These are phyloP conservation scores for Campaea margaritaria DNA, from an alignment of 2,888 invertebrate species.

Conservation along the genomic window DNA sequence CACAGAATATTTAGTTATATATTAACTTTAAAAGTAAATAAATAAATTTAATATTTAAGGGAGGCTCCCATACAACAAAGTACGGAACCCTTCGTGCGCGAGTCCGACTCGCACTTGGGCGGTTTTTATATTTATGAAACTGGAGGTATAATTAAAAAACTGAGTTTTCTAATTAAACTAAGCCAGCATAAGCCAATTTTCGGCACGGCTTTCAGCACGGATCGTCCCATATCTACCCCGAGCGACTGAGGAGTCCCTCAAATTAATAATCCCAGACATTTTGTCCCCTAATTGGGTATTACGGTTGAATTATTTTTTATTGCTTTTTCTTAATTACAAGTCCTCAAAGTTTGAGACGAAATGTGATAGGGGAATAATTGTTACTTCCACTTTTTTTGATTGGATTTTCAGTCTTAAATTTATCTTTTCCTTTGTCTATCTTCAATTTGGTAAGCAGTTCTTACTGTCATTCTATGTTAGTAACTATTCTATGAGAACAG, in stretches of 20 bases:
- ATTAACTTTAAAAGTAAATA: too few relatives aligned
- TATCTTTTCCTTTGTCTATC: too few relatives aligned
- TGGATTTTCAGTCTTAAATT: too few relatives aligned
- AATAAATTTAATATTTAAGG: too few relatives aligned
- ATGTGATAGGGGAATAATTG: conserved; percentile 2
- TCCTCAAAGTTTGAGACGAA: conserved; percentile 5
- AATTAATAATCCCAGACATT: conserved; percentile 30
- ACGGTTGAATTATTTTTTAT: conserved; percentile 28
- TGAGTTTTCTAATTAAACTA: not conserved
- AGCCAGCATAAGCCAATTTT: conserved; percentile 1
- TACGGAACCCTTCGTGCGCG: too few relatives aligned
- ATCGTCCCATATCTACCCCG: conserved; percentile 1
- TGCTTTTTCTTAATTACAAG: conserved; percentile 30
- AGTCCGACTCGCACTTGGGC: too few relatives aligned
- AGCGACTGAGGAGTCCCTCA: conserved; percentile 5
- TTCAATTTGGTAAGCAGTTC: too few relatives aligned
- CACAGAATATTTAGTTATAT: too few relatives aligned
- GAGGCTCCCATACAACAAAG: too few relatives aligned
- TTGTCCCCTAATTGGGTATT: conserved; percentile 33
- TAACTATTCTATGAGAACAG: too few relatives aligned
- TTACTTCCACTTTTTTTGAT: not conserved
- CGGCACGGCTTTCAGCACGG: not conserved
- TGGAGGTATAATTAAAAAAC: not conserved
- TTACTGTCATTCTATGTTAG: too few relatives aligned
- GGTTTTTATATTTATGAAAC: too few relatives aligned